Conservation (phyloP, 2,113 vertebrate genomes). For the Solea solea region DNA sequence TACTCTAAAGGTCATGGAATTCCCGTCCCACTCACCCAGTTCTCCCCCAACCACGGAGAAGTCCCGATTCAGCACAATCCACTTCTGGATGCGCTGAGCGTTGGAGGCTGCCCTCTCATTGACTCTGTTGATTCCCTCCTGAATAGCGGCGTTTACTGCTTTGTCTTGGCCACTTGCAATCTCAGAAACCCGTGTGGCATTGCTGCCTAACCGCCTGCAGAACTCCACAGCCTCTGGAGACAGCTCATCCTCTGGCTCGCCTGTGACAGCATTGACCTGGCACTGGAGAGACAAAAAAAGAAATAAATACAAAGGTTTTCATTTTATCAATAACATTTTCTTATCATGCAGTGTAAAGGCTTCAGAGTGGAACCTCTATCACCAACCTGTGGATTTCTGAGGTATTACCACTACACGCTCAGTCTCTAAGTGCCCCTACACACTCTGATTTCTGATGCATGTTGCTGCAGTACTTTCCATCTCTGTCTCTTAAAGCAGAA, state of each 20-base stretch:
- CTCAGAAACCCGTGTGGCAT: constrained; percentile 81
- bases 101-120: constrained; percentile 85
- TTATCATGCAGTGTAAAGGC: background rate
- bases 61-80: constrained; percentile 87
- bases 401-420: too few relatives aligned
- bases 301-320: fast-evolving
- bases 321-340: background rate
- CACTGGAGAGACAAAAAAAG: constrained; percentile 74
- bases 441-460: too few relatives aligned
- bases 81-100: constrained; percentile 91
- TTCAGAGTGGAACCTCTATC: too few relatives aligned
- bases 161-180: constrained; percentile 81
- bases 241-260: constrained; percentile 84
- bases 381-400: too few relatives aligned
- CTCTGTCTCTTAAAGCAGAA: too few relatives aligned
- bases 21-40: constrained; percentile 83
- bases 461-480: too few relatives aligned
- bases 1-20: too few relatives aligned
- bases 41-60: constrained; percentile 88
- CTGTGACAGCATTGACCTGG: constrained; percentile 69
- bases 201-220: constrained; percentile 87
- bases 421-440: too few relatives aligned
- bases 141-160: constrained; percentile 80
- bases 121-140: constrained; percentile 84
- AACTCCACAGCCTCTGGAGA: constrained; percentile 78